Evolutionary conservation across 2,888 invertebrate species (phyloP), one percentile per base, ranked within the genome.

Genomic region (Eupithecia inturbata): DNA sequence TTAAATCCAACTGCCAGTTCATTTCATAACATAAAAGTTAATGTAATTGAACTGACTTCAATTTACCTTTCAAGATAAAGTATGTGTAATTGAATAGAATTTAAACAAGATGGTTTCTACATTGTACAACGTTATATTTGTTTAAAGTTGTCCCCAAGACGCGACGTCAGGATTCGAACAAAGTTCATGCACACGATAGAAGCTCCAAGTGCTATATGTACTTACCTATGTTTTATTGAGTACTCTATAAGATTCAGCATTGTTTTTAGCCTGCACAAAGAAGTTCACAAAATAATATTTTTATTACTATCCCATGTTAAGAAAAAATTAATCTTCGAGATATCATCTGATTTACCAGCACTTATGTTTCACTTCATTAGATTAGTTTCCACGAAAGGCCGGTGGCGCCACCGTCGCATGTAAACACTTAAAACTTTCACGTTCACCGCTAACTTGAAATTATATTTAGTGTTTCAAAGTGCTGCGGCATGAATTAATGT

Each of bases 351-450:
- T 53, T 53, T 22, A 22, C 22, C 22, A 22, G 22, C 22, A 22
- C n/a, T n/a, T 41, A 57, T 57, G 31, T 62, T 28, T 62, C n/a
- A 41, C 36, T 12, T 36, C 26, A 39, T 66, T 26, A 66, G 14
- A 26, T 22, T n/a, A 39, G 66, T 66, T 26, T 22, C 39, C 10
- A 3, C 26, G 9, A 22, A 33, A 22, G 22, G 26, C 66, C 39
- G 73, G 53, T 39, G 72, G 73, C 70, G 76, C 68, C 70, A 69
- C 68, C 64, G 72, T 75, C 39, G 70, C 60, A 71, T 74, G 70
- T 67, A 75, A 77, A 77, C 78, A 78, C 79, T 80, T 72, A 69
- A 73, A 78, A 79, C 66, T 77, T 78, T 22, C 67, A 71, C 71
- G 74, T 67, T 64, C 73, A 66, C 70, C 62, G 64, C 72, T 12